Base-by-base conservation (phyloP, 2,888 invertebrate species). In the Eucriotettix oculatus region DNA sequence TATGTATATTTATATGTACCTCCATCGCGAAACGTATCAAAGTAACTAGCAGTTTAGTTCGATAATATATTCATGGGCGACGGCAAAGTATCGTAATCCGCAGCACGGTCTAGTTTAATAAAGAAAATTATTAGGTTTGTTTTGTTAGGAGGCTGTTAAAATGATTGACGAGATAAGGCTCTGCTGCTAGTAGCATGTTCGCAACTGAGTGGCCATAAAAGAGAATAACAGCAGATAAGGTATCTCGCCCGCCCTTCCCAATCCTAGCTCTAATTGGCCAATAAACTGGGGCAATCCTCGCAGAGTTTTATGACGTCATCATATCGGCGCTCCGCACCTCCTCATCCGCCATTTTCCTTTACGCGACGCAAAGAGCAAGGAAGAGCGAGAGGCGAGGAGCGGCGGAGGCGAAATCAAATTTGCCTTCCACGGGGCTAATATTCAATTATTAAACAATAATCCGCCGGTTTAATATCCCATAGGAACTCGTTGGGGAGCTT, bases 401-500 rank as follows among this genome's bases (percentile, higher is more conserved):
- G 55, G 16, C 43, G 52, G 40, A 42, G 56, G 53, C 52, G 42
- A 56, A 52, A 57, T 44, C 57, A 57, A 57, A 44, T 57, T 57
- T 48, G 17, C 44, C 57, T 48, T 57, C 57, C 42, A 52, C 61
- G 59, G 61, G 63, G 63, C 61, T 63, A 63, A 63, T 63, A 63
- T 63, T 63, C 63, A 63, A 63, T 63, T 63, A 63, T 63, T 63
- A 63, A 63, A 63, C 63, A 63, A 63, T 63, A 63, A 63, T 63
- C 63, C 63, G 55, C 61, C 58, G 63, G 63, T 61, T 59, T 63
- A 63, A 63, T 63, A 63, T 61, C 63, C 63, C 61, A 54, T 57
- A 54, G 59, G 63, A 42, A 54, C 17, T 42, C 16, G 57, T 41
- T 16, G 56, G 17, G 11, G 29, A 12, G 53, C 3, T 43, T 42